phyloP scores from a whole-genome alignment of 2,797 vertebrate species.

The Myotis findleyi region DNA sequence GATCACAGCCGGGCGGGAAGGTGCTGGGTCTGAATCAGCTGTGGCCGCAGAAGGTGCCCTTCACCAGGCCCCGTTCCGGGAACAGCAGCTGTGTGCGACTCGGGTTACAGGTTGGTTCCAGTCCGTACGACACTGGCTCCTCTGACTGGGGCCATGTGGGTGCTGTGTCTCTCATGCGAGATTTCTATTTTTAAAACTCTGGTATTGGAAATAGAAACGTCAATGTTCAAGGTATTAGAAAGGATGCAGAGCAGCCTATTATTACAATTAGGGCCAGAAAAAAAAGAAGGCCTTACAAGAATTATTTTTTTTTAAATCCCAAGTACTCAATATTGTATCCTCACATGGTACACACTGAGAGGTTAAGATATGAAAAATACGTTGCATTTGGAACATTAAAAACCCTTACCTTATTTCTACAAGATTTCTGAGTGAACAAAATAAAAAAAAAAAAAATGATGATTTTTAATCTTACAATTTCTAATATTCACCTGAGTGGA shows the following conservation, averaged over 20 bases:
- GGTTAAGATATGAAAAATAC: not conserved
- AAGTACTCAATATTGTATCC: not conserved
- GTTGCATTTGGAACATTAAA: not conserved
- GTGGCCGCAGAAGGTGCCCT: slow-evolving; percentile 58
- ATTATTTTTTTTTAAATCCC: not conserved
- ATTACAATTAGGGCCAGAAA: not conserved
- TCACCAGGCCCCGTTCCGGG: slow-evolving; percentile 1
- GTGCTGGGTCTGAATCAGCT: rapidly evolving
- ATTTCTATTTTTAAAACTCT: slow-evolving; percentile 62
- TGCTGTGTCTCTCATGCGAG: not conserved
- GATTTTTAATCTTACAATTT: not conserved
- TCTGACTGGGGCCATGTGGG: not conserved
- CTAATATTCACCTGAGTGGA: not conserved
- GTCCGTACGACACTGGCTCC: not conserved
- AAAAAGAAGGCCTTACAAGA: not conserved
- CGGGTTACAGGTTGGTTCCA: slow-evolving; percentile 34
- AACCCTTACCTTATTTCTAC: not conserved
- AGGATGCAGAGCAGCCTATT: not conserved
- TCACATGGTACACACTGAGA: not conserved
- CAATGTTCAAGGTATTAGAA: not conserved
- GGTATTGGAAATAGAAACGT: slow-evolving; percentile 27
- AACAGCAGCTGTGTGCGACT: slow-evolving; percentile 9
- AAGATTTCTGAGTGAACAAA: not conserved
- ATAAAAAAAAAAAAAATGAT: slow-evolving; percentile 11
- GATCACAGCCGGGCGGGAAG: not conserved